Evolutionary conservation across 1,140 invertebrate genomes (phyloP).

Genomic region (Heliothis virescens): DNA sequence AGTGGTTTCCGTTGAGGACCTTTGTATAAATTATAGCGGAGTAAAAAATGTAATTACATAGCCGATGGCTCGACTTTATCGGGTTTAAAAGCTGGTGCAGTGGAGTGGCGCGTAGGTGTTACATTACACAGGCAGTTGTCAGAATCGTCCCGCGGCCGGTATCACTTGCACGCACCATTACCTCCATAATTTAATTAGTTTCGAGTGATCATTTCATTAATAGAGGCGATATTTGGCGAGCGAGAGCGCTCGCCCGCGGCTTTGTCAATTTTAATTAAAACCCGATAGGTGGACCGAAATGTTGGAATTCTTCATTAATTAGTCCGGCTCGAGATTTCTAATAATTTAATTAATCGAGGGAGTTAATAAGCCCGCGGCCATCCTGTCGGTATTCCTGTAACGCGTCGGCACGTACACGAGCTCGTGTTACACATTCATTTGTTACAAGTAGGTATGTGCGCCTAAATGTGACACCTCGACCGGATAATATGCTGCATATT

Average conservation of each 20-base stretch:
- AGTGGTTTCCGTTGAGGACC: conserved; percentile 27
- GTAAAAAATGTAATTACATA: conserved; percentile 38
- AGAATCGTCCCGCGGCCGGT: conserved; percentile 67
- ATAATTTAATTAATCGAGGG: conserved; percentile 84
- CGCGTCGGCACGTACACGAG: conserved; percentile 70
- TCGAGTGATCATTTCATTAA: conserved; percentile 85
- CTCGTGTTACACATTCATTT: conserved; percentile 37
- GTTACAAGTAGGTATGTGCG: conserved; percentile 35
- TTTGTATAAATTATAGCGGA: conserved; percentile 36
- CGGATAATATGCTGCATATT: conserved; percentile 1
- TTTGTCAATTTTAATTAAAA: conserved; percentile 86
- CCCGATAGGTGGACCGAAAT: conserved; percentile 83
- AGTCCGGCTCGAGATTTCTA: conserved; percentile 83
- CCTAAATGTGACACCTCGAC: conserved; percentile 15
- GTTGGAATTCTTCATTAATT: conserved; percentile 85
- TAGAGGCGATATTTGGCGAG: conserved; percentile 83
- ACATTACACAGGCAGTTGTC: conserved; percentile 53
- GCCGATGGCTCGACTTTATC: background rate
- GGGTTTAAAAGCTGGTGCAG: conserved; percentile 31
- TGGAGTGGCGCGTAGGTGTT: conserved; percentile 28
- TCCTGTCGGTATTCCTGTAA: conserved; percentile 78
- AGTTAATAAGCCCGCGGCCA: conserved; percentile 79
- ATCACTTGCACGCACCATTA: conserved; percentile 85
- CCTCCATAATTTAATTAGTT: conserved; percentile 85
- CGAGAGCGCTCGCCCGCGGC: conserved; percentile 74